Conservation (phyloP, 2,113 vertebrate genomes). For the Neolamprologus kungweensis region DNA sequence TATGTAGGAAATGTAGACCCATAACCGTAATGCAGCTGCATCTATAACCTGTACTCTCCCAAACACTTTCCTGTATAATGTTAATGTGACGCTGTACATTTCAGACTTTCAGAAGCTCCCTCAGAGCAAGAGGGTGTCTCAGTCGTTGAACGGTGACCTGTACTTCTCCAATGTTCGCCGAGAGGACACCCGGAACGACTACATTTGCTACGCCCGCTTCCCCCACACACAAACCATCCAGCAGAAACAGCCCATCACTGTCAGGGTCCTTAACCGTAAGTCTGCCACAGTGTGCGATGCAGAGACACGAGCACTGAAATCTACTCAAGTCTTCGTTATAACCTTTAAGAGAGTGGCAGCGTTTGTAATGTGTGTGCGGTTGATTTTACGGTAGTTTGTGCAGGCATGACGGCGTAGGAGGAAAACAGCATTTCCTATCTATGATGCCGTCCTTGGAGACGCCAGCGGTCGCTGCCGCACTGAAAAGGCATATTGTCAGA, state of each 20-base stretch:
- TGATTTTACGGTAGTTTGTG: not conserved
- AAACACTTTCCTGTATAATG: not conserved
- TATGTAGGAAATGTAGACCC: not conserved
- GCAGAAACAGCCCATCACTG: constrained; percentile 95
- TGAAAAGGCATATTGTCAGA: constrained; percentile 60
- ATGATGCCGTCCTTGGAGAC: constrained; percentile 18
- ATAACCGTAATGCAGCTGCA: not conserved
- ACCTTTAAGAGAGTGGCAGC: not conserved
- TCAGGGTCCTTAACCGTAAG: constrained; percentile 90
- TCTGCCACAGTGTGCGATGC: constrained; percentile 5
- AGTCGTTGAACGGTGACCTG: constrained; percentile 94
- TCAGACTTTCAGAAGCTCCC: constrained; percentile 92
- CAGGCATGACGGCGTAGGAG: constrained; percentile 31
- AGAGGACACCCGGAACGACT: constrained; percentile 88
- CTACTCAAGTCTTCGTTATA: not conserved
- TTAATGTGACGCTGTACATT: not conserved
- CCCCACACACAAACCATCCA: constrained; percentile 97
- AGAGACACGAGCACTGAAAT: not conserved
- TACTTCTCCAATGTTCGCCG: constrained; percentile 92
- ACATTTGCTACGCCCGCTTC: constrained; percentile 98
- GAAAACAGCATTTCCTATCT: constrained; percentile 37
- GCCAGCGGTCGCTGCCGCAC: constrained; percentile 10
- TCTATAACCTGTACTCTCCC: not conserved
- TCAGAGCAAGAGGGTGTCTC: constrained; percentile 87
- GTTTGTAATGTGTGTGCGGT: not conserved